A percentile compares a stretch with the other conserved stretches of the same genome.
Evolutionary conservation across 2,888 invertebrate species (phyloP).

Genomic region (Allacma fusca): DNA sequence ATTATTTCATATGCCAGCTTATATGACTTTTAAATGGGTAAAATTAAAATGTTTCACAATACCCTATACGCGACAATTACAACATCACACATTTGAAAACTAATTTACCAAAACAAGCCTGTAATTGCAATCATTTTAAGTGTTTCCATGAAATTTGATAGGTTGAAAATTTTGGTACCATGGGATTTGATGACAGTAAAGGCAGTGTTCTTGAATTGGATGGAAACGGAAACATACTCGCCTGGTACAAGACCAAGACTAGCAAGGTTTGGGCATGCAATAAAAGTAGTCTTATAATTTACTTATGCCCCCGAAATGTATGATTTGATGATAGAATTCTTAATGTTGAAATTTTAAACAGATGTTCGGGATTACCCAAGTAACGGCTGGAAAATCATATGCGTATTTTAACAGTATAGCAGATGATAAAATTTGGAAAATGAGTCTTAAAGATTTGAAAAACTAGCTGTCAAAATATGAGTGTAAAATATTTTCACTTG

Average conservation of each 20-base stretch:
- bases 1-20: too few species aligned
- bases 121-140: too few species aligned
- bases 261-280: not conserved
- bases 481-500: too few species aligned
- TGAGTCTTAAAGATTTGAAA: slow-evolving; percentile 47
- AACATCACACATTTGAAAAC: too few species aligned
- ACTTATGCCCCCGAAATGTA: not conserved
- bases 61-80: too few species aligned
- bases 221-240: slow-evolving; percentile 75
- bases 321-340: not conserved
- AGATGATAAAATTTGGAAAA: slow-evolving; percentile 54
- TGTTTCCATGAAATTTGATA: not conserved
- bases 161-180: slow-evolving; percentile 8
- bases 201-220: slow-evolving; percentile 73
- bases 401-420: slow-evolving; percentile 52
- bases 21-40: too few species aligned
- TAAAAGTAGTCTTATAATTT: not conserved
- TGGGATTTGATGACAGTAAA: not conserved
- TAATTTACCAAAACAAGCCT: too few species aligned
- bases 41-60: too few species aligned
- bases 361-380: slow-evolving; percentile 51
- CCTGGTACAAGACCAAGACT: slow-evolving; percentile 3
- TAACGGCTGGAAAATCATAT: slow-evolving; percentile 48
- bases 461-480: too few species aligned
- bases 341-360: slow-evolving; percentile 29